phyloP scores from a whole-genome alignment of 2,888 invertebrate species.

The Drosophila melanosoma region DNA sequence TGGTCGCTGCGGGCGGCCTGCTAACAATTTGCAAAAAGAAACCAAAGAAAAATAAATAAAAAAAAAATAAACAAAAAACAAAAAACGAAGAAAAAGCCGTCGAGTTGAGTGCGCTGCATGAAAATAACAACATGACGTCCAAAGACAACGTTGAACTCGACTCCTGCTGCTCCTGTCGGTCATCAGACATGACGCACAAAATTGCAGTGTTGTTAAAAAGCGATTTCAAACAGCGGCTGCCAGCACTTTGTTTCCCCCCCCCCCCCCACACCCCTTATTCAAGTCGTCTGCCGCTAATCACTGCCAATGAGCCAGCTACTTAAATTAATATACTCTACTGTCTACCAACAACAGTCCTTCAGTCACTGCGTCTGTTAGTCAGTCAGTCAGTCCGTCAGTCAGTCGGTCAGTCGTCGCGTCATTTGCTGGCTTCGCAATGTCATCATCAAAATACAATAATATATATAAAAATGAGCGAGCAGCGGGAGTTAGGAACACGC shows the following conservation, averaged over 20 bases:
- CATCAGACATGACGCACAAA: constrained; percentile 48
- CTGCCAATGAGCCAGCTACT: constrained; percentile 76
- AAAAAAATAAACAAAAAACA: constrained; percentile 28
- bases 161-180: constrained; percentile 21
- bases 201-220: constrained; percentile 83
- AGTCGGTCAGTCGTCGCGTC: constrained; percentile 4
- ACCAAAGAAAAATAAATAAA: constrained; percentile 24
- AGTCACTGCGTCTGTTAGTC: not conserved
- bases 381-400: constrained; percentile 2
- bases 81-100: constrained; percentile 14
- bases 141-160: constrained; percentile 35
- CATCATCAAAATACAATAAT: constrained; percentile 63
- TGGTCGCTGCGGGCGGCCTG: constrained; percentile 59
- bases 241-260: constrained; percentile 41
- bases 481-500: constrained; percentile 56
- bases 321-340: constrained; percentile 75
- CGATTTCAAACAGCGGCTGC: constrained; percentile 67
- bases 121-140: constrained; percentile 78
- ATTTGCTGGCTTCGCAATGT: constrained; percentile 59
- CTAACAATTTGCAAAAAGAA: constrained; percentile 69
- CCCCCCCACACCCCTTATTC: not conserved
- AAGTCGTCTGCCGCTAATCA: constrained; percentile 58
- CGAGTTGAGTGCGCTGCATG: constrained; percentile 65
- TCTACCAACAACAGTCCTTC: constrained; percentile 2
- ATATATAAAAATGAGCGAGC: constrained; percentile 12